Evolutionary conservation across 1,140 invertebrate species (phyloP), one percentile per base, ranked within the genome.

Genomic region (Harlomillsia oculata): DNA sequence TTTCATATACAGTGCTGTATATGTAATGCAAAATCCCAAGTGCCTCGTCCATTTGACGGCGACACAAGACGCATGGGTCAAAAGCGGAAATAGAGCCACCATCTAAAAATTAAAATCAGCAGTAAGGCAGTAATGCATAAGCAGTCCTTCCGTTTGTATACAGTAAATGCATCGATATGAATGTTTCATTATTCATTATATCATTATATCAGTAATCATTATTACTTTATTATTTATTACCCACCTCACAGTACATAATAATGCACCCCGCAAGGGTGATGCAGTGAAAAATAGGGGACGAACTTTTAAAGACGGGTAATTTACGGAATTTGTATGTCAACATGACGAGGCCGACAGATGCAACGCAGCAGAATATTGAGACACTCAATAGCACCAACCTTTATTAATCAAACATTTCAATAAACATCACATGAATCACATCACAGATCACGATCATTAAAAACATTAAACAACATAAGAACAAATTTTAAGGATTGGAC

Each of bases 11-110:
- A 94, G 72, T 2, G 89, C 87, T 9, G 87, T 91, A 69, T 92
- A 93, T 9, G 89, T 90, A 28, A 93, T 80, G 66, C 86, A 89
- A 69, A 94, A 94, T 6, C 90, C 90, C 69, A 93, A 78, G 70
- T 93, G 87, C 23, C 87, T 76, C 0, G 85, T 86, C 89, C 89
- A 93, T 71, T 92, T 91, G 2, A 87, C 90, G 0, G 85, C 83
- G 56, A 91, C 83, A 67, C 90, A 94, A 16, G 82, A 82, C 59
- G 81, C 83, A 57, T 78, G 78, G 66, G 87, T 84, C 56, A 90
- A 72, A 26, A 85, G 83, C 1, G 87, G 86, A 70, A 90, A 92
- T 66, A 92, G 88, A 5, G 87, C 85, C 34, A 85, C 87, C 85
- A 92, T 90, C 89, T 93, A 67, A 18, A 74, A 68, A 60, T 49